phyloP scores from a whole-genome alignment of 1,140 invertebrate genomes.

The Ceratina australensis region DNA sequence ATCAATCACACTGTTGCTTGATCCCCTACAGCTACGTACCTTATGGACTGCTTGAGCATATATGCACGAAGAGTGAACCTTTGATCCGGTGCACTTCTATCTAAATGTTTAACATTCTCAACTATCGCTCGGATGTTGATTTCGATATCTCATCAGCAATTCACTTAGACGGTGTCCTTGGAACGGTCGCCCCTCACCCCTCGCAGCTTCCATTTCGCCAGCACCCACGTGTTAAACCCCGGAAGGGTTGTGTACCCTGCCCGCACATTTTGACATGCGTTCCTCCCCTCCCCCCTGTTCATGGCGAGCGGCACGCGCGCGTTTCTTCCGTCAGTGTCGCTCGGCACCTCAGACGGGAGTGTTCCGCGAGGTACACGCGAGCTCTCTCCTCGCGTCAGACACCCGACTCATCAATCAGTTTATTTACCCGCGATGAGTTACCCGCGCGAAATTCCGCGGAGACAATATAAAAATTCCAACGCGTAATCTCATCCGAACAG shows the following conservation, averaged over 20 bases:
- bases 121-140: too few relatives aligned
- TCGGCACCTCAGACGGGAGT: constrained; percentile 30
- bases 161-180: background rate
- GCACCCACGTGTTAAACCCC: background rate
- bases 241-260: constrained; percentile 13
- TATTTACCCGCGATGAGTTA: background rate
- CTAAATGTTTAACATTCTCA: too few relatives aligned
- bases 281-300: constrained; percentile 25
- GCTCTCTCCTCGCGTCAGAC: background rate
- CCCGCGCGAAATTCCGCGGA: too few relatives aligned
- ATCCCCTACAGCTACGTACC: too few relatives aligned
- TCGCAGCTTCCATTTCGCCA: background rate
- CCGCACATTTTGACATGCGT: constrained; percentile 43
- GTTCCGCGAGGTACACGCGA: constrained; percentile 1
- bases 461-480: too few relatives aligned
- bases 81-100: too few relatives aligned
- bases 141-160: constrained; percentile 4
- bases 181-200: background rate
- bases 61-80: too few relatives aligned
- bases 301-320: constrained; percentile 40
- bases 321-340: constrained; percentile 44
- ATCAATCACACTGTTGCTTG: too few relatives aligned
- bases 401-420: background rate
- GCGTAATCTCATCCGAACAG: too few relatives aligned
- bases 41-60: too few relatives aligned